Percentiles rank a stretch among this genome's conserved stretches.
These are phyloP conservation scores for Lacanobia oleracea DNA, from an alignment of 2,888 invertebrate genomes.

Conservation along the genomic window DNA sequence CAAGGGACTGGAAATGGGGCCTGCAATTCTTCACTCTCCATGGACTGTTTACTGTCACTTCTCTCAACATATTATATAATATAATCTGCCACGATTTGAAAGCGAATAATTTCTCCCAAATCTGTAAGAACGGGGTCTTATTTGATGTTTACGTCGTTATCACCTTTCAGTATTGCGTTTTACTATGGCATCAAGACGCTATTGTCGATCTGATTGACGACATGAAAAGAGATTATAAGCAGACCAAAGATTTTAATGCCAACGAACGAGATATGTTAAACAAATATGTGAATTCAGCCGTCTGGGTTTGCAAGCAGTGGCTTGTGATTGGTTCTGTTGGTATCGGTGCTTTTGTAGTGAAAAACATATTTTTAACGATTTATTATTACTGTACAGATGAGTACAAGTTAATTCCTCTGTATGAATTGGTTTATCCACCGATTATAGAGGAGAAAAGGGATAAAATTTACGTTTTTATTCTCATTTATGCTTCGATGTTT, in stretches of 20 bases:
- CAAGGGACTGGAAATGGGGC: slow-evolving; percentile 60
- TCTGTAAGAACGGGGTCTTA: slow-evolving; percentile 61
- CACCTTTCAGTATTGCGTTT: slow-evolving; percentile 49
- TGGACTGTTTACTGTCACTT: slow-evolving; percentile 28
- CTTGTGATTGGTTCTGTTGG: slow-evolving; percentile 13
- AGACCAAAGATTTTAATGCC: slow-evolving; percentile 41
- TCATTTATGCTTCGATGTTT: slow-evolving; percentile 38
- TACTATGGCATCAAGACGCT: slow-evolving; percentile 63
- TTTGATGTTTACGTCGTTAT: slow-evolving; percentile 39
- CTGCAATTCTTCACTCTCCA: slow-evolving; percentile 35
- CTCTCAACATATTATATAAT: slow-evolving; percentile 49
- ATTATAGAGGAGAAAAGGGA: slow-evolving; percentile 67
- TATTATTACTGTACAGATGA: slow-evolving; percentile 65
- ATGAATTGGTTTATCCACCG: slow-evolving; percentile 69
- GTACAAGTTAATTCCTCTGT: slow-evolving; percentile 64
- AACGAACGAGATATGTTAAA: slow-evolving; percentile 66
- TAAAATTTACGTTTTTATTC: slow-evolving; percentile 53
- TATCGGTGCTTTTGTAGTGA: slow-evolving; percentile 52
- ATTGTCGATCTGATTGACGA: slow-evolving; percentile 64
- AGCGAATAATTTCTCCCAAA: slow-evolving; percentile 52
- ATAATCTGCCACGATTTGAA: slow-evolving; percentile 54
- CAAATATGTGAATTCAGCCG: slow-evolving; percentile 65
- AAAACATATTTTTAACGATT: slow-evolving; percentile 57
- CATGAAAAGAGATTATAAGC: slow-evolving; percentile 71
- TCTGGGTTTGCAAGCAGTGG: slow-evolving; percentile 71